Evolutionary conservation across 2,113 vertebrate species (phyloP).

Genomic region (Sinocyclocheilus anophthalmus): DNA sequence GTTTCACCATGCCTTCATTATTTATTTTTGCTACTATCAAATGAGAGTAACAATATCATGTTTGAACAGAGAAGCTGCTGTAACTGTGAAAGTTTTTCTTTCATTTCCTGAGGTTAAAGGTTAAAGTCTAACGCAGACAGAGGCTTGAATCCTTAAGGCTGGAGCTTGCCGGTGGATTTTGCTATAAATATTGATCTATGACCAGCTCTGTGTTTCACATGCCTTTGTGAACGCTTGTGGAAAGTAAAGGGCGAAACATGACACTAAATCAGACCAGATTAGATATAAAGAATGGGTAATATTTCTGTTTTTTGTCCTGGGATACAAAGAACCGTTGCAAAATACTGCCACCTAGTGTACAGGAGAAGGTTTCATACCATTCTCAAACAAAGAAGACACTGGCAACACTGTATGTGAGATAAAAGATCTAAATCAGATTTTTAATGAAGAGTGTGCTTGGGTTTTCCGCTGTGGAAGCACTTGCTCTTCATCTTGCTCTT

Average conservation of each 20-base stretch:
- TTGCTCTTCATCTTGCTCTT: not conserved
- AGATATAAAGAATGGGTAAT: not conserved
- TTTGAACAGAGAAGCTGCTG: not conserved
- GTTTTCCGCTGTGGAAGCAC: no score
- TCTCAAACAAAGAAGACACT: not conserved
- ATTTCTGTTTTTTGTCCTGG: not conserved
- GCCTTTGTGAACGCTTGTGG: not conserved
- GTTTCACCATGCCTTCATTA: not conserved
- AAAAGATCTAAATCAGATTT: not conserved
- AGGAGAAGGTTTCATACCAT: not conserved
- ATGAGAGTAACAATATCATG: not conserved
- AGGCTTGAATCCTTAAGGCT: not conserved
- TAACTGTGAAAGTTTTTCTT: slow-evolving; percentile 34
- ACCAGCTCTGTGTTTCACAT: not conserved
- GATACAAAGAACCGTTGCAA: not conserved
- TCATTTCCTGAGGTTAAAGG: slow-evolving; percentile 53
- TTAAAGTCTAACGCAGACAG: slow-evolving; percentile 23
- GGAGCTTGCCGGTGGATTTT: not conserved
- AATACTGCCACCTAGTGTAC: slow-evolving; percentile 46
- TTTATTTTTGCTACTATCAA: not conserved
- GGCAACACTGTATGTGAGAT: not conserved
- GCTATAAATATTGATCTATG: not conserved
- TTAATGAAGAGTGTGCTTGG: not conserved
- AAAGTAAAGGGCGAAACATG: slow-evolving; percentile 3
- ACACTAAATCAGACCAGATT: slow-evolving; percentile 19